phyloP scores from a whole-genome alignment of 1,140 invertebrate species.

The Drosophila jambulina region DNA sequence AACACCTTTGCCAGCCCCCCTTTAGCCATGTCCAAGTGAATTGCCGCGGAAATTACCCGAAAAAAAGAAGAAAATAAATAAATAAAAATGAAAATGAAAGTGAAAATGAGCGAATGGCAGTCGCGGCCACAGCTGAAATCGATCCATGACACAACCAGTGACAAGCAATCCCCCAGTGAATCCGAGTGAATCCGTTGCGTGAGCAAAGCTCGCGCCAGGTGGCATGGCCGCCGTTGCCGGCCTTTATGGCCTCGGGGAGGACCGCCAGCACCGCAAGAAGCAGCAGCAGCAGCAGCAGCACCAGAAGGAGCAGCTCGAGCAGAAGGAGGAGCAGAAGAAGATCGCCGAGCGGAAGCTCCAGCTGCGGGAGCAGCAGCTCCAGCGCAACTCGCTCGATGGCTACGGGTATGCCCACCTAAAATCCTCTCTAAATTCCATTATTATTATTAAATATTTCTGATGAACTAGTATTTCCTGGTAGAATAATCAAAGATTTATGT shows the following conservation, averaged over 20 bases:
- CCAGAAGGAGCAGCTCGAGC: slow-evolving; percentile 80
- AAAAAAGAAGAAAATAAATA: neutral
- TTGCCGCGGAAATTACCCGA: neutral
- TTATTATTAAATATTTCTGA: neutral
- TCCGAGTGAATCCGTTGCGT: slow-evolving; percentile 16
- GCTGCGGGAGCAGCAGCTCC: slow-evolving; percentile 70
- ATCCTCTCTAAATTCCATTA: neutral
- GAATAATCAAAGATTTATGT: neutral
- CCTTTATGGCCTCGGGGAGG: slow-evolving; percentile 83
- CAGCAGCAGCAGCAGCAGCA: slow-evolving; percentile 83
- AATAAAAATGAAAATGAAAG: slow-evolving; percentile 26
- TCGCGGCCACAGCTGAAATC: slow-evolving; percentile 28
- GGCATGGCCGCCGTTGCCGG: slow-evolving; percentile 84
- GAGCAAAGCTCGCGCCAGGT: slow-evolving; percentile 16
- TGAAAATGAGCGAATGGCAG: slow-evolving; percentile 36
- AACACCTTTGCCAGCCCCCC: neutral
- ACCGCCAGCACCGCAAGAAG: slow-evolving; percentile 84
- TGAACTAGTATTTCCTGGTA: fast-evolving
- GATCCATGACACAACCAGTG: slow-evolving; percentile 39
- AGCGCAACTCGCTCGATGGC: slow-evolving; percentile 77
- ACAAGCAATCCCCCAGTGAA: slow-evolving; percentile 33
- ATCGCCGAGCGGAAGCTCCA: slow-evolving; percentile 79
- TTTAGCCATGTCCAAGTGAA: slow-evolving; percentile 12
- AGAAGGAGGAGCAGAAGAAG: slow-evolving; percentile 83
- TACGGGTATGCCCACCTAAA: slow-evolving; percentile 58